Conservation (phyloP, 2,797 vertebrate genomes). For the Tamandua tetradactyla region DNA sequence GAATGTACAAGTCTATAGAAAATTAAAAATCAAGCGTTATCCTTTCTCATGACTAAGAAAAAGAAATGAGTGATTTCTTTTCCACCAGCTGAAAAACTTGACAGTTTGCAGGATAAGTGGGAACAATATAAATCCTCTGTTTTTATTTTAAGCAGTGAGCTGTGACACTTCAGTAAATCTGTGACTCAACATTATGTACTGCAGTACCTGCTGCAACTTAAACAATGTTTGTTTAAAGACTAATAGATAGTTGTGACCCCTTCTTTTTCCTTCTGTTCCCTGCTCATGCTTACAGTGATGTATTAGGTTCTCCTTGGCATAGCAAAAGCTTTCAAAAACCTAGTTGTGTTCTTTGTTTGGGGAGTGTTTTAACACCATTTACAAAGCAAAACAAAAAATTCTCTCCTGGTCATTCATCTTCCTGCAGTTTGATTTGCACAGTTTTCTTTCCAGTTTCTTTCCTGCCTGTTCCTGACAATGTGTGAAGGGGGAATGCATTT, state of each 20-base stretch:
- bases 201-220: neutral
- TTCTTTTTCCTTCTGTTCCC: conserved; percentile 39
- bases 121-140: neutral
- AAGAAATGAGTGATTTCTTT: neutral
- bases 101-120: neutral
- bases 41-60: neutral
- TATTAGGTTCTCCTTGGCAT: conserved; percentile 33
- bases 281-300: neutral
- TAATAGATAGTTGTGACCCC: conserved; percentile 1
- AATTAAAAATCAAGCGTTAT: conserved; percentile 11
- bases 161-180: neutral
- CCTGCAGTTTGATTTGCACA: neutral
- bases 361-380: conserved; percentile 11
- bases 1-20: neutral
- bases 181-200: neutral
- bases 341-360: neutral
- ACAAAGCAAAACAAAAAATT: conserved; percentile 52
- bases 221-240: conserved; percentile 6
- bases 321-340: conserved; percentile 28
- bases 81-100: neutral
- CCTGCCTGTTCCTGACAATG: neutral
- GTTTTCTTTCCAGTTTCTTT: conserved; percentile 25
- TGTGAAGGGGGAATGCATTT: neutral
- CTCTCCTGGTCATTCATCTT: neutral
- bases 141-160: neutral